phyloP scores from a whole-genome alignment of 2,113 vertebrate species.

The Amphiprion ocellaris region DNA sequence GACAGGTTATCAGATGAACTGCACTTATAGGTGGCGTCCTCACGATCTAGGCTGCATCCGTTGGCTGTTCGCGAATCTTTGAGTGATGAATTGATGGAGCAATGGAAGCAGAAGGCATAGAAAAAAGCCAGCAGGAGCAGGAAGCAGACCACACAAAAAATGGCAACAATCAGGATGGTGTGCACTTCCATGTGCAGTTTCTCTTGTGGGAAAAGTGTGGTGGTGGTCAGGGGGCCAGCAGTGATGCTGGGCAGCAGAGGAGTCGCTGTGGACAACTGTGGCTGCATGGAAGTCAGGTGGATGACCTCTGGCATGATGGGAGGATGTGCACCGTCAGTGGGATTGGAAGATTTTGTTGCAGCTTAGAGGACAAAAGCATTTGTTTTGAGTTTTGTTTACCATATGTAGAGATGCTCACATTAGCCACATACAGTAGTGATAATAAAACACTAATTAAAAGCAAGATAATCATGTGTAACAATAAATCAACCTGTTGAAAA shows the following conservation, averaged over 20 bases:
- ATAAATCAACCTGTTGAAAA: background rate
- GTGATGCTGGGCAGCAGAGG: background rate
- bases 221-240: constrained; percentile 6
- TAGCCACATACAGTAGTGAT: background rate
- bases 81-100: constrained; percentile 55
- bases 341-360: background rate
- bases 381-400: background rate
- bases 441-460: background rate
- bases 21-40: constrained; percentile 80
- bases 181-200: constrained; percentile 67
- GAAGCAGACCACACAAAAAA: constrained; percentile 81
- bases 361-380: background rate
- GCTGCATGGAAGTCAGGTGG: constrained; percentile 39
- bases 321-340: background rate
- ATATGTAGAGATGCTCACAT: background rate
- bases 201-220: constrained; percentile 29
- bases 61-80: constrained; percentile 43
- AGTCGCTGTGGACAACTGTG: constrained; percentile 12
- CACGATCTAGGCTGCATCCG: constrained; percentile 63
- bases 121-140: constrained; percentile 80
- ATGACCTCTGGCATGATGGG: constrained; percentile 57
- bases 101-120: constrained; percentile 82
- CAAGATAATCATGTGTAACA: background rate
- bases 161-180: constrained; percentile 73
- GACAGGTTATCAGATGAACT: constrained; percentile 79